Evolutionary conservation across 2,113 vertebrate genomes (phyloP).

Genomic region (Psophia crepitans): DNA sequence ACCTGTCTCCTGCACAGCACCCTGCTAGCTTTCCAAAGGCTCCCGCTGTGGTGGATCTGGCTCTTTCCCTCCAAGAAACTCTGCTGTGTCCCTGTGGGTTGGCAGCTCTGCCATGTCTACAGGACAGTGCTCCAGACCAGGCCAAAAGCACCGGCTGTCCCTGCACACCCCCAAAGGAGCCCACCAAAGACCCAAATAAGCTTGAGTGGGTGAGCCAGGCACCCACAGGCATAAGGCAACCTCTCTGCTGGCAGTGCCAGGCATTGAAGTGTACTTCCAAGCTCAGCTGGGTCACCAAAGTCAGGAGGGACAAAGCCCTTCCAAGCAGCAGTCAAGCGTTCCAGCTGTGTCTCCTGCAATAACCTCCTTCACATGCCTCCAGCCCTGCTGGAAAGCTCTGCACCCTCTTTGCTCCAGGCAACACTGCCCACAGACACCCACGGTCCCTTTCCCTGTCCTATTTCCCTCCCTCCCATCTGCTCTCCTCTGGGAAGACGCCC

Average conservation of each 20-base stretch:
- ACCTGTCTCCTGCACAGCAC: background rate
- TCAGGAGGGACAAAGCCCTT: background rate
- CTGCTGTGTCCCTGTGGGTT: rapidly evolving
- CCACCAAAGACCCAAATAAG: background rate
- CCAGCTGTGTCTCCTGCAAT: background rate
- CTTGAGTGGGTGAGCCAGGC: background rate
- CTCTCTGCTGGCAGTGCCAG: background rate
- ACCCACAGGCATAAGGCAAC: background rate
- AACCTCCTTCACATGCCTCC: background rate
- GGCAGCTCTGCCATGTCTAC: background rate
- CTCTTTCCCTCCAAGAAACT: background rate
- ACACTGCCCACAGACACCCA: background rate
- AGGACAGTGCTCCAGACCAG: background rate
- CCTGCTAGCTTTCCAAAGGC: background rate
- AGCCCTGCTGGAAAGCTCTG: background rate
- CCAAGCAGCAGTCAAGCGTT: background rate
- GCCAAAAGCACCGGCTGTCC: background rate
- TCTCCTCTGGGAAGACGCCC: background rate
- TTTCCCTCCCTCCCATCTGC: background rate
- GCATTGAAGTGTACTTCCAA: background rate
- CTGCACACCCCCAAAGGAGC: background rate
- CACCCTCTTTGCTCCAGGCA: background rate
- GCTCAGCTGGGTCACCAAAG: background rate
- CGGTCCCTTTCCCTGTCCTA: rapidly evolving
- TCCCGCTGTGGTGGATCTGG: background rate